Conservation (phyloP, 2,113 vertebrate genomes). For the Seriola aureovittata region DNA sequence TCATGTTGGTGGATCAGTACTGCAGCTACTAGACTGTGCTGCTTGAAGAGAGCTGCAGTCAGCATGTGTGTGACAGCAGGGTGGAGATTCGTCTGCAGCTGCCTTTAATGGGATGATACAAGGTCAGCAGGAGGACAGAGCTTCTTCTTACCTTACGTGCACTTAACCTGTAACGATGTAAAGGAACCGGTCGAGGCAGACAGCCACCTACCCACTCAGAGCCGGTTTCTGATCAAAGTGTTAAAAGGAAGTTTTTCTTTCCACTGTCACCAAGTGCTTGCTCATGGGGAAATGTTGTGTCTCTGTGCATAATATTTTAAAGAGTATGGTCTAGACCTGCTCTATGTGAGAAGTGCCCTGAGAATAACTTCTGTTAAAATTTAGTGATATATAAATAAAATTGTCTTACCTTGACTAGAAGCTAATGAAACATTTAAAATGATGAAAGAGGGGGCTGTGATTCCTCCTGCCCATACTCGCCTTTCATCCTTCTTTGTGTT, state of each 20-base stretch:
- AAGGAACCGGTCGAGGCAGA: neutral
- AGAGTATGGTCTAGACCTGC: neutral
- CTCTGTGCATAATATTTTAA: no score
- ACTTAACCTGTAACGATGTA: slow-evolving; percentile 1
- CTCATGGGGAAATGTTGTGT: no score
- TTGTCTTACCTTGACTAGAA: neutral
- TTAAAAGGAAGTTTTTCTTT: no score
- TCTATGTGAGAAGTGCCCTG: neutral
- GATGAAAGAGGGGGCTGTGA: neutral
- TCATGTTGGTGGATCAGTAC: slow-evolving; percentile 14
- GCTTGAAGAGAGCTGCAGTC: slow-evolving; percentile 17
- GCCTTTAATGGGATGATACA: slow-evolving; percentile 7
- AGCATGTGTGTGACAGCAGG: slow-evolving; percentile 40
- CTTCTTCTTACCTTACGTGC: slow-evolving; percentile 8
- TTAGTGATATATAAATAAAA: neutral
- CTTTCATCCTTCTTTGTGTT: no score
- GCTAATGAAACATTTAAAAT: neutral
- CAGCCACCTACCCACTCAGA: neutral
- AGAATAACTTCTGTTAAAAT: neutral
- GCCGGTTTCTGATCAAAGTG: no score
- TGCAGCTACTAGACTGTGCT: neutral
- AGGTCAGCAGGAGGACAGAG: slow-evolving; percentile 31
- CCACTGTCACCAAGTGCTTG: no score
- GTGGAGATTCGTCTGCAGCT: slow-evolving; percentile 19
- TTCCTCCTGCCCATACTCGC: no score